Evolutionary conservation across 2,888 invertebrate genomes (phyloP), one percentile per base, ranked within the genome.

Genomic region (Netelia melanura): DNA sequence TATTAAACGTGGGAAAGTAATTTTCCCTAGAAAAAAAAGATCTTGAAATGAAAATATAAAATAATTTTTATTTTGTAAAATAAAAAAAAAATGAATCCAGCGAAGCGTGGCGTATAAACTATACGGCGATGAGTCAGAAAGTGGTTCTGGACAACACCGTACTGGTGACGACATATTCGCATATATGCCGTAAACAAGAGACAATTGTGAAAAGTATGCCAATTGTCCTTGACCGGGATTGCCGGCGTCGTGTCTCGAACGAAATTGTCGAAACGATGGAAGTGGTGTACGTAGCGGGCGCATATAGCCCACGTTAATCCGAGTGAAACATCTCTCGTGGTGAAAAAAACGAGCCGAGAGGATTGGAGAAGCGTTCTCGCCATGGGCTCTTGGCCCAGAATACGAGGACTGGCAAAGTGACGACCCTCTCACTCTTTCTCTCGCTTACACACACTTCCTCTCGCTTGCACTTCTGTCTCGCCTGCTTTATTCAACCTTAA

Each of bases 211-310:
- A 85, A 86, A 87, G 83, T 81, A 79, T 71, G 81, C 58, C 81
- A 81, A 87, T 87, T 87, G 86, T 76, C 87, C 87, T 86, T 87
- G 87, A 87, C 86, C 86, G 84, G 67, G 72, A 83, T 85, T 75
- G 52, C 56, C 71, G 64, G 58, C 54, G 14, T 30, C 30, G 80
- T 62, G 67, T 80, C 62, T 74, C 82, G 64, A 48, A 72, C 67
- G 58, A 72, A 82, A 86, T 84, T 81, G 70, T 75, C 86, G 83
- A 83, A 83, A 84, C 75, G 78, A 44, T 23, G 48, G 23, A 72
- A 78, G 64, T 56, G 48, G 14, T 48, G 14, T 56, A 52, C 38
- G n/a, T 64, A 44, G 52, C n/a, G 61, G 48, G 44, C 56, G 52
- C n/a, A 65, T 65, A 56, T 64, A 61, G 17, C 21, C 14, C 14